phyloP scores from a whole-genome alignment of 2,113 vertebrate genomes.

The Pagrus major region DNA sequence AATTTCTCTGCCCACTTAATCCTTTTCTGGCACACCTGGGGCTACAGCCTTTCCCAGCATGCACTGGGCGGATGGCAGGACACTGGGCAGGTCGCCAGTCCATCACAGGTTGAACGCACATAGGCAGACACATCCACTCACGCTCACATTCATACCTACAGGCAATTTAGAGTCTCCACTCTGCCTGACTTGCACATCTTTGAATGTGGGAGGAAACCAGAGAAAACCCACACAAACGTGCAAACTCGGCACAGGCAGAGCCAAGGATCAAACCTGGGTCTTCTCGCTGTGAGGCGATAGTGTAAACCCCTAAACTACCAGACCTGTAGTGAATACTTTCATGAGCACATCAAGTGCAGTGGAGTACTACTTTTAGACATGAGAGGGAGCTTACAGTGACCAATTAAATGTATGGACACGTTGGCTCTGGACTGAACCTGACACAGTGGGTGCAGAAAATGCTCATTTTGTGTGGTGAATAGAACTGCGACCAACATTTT shows the following conservation, averaged over 20 bases:
- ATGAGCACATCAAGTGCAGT: not conserved
- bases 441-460: not conserved
- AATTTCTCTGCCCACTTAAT: constrained; percentile 57
- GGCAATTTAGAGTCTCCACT: constrained; percentile 69
- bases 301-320: constrained; percentile 38
- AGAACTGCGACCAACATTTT: not conserved
- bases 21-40: constrained; percentile 54
- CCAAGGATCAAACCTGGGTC: constrained; percentile 63
- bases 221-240: constrained; percentile 67
- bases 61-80: constrained; percentile 61
- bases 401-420: constrained; percentile 5
- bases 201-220: constrained; percentile 60
- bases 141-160: constrained; percentile 52
- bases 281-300: constrained; percentile 30
- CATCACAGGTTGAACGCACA: constrained; percentile 61
- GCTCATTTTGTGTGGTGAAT: not conserved
- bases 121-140: constrained; percentile 67
- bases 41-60: constrained; percentile 71
- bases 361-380: not conserved
- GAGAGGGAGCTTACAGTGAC: not conserved
- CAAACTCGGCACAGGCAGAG: constrained; percentile 46
- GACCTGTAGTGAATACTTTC: constrained; percentile 8
- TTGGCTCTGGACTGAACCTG: not conserved
- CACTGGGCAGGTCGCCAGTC: constrained; percentile 63
- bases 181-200: constrained; percentile 51